Conservation (phyloP, 2,888 invertebrate genomes). For the Heliconius aoede region DNA sequence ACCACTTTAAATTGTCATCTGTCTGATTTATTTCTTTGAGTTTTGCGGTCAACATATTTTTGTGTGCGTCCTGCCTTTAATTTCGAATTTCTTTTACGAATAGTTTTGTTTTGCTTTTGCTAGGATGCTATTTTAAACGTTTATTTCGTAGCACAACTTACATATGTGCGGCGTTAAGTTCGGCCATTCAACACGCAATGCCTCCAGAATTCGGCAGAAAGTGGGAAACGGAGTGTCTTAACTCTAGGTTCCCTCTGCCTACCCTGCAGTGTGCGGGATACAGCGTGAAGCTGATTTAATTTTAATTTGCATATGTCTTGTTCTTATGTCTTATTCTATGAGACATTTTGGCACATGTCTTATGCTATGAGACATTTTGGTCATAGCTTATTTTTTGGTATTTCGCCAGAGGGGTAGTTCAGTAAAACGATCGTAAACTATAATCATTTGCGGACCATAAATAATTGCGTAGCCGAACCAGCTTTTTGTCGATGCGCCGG, state of each 20-base stretch:
- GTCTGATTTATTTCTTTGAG: slow-evolving; percentile 83
- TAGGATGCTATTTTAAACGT: slow-evolving; percentile 22
- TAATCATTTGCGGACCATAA: slow-evolving; percentile 82
- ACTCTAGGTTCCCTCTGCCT: too few relatives aligned
- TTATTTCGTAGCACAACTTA: slow-evolving; percentile 16
- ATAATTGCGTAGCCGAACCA: slow-evolving; percentile 78
- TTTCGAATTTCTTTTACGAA: slow-evolving; percentile 45
- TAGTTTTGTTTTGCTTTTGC: slow-evolving; percentile 37
- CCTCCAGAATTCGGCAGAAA: too few relatives aligned
- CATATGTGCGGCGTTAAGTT: too few relatives aligned
- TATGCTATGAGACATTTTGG: slow-evolving; percentile 25
- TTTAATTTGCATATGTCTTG: too few relatives aligned
- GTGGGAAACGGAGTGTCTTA: too few relatives aligned
- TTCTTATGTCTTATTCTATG: background rate
- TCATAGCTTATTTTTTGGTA: slow-evolving; percentile 49
- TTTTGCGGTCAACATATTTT: slow-evolving; percentile 80
- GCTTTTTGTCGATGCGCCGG: slow-evolving; percentile 80
- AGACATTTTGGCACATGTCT: slow-evolving; percentile 11
- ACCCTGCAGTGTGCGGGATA: too few relatives aligned
- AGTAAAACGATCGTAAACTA: slow-evolving; percentile 78
- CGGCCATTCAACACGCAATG: too few relatives aligned
- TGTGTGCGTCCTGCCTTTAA: slow-evolving; percentile 63
- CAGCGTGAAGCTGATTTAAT: too few relatives aligned
- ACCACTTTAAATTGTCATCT: slow-evolving; percentile 85
- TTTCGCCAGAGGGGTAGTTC: slow-evolving; percentile 70